Percentiles rank a stretch among this genome's conserved stretches.
Conservation (phyloP, 2,797 vertebrate species). For the Philypnodon macrostomus region DNA sequence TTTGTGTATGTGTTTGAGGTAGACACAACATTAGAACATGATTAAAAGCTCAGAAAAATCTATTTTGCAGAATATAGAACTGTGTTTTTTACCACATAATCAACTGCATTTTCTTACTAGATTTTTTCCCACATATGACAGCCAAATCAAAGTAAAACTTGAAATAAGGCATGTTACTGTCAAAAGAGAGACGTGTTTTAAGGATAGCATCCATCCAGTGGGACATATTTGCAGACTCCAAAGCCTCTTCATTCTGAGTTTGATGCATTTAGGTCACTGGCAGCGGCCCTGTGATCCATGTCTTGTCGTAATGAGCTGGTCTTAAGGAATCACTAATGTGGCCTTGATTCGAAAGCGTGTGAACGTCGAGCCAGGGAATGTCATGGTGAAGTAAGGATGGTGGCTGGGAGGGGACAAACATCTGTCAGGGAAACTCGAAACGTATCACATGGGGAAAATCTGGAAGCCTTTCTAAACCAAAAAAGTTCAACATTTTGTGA, state of each 20-base stretch:
- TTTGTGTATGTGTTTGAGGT: too few species aligned
- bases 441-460: conserved; percentile 23
- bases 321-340: conserved; percentile 79
- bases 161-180: conserved; percentile 41
- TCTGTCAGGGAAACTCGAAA: conserved; percentile 23
- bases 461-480: conserved; percentile 23
- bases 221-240: conserved; percentile 48
- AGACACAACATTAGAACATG: too few species aligned
- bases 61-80: too few species aligned
- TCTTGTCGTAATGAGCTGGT: conserved; percentile 67
- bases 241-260: conserved; percentile 47
- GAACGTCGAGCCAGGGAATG: conserved; percentile 69
- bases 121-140: too few species aligned
- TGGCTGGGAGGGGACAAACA: conserved; percentile 21
- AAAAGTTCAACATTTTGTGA: neutral
- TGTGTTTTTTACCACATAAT: too few species aligned
- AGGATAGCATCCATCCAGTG: conserved; percentile 41
- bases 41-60: too few species aligned
- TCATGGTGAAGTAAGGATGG: conserved; percentile 55
- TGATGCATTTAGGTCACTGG: conserved; percentile 76
- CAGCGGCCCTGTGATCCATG: conserved; percentile 63
- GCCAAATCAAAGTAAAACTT: too few species aligned
- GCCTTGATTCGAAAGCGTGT: conserved; percentile 69
- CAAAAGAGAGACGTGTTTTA: conserved; percentile 43
- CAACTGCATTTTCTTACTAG: too few species aligned